Evolutionary conservation across 30 jellyfish, hydroid and myxozoan genomes (phyloP).

Genomic region (Catostylus mosaicus): DNA sequence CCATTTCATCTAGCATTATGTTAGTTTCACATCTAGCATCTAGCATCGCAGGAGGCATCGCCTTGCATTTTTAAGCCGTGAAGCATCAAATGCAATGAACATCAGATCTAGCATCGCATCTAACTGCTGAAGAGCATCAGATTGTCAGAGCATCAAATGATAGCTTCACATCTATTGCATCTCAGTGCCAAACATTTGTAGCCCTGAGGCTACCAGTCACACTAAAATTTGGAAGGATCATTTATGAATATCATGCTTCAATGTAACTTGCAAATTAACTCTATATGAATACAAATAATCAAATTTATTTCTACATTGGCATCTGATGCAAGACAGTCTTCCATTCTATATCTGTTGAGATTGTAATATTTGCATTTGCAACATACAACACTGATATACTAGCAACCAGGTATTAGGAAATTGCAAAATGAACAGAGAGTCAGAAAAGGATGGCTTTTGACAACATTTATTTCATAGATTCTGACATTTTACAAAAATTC

Average conservation of each 20-base stretch:
- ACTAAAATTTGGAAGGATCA: slow-evolving; percentile 66
- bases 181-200: slow-evolving; percentile 42
- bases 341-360: neutral
- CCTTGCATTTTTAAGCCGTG: slow-evolving; percentile 19
- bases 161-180: slow-evolving; percentile 67
- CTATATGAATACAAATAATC: no score
- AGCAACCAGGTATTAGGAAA: no score
- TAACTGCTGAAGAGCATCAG: slow-evolving; percentile 57
- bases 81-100: slow-evolving; percentile 22
- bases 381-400: no score
- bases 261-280: no score
- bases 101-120: slow-evolving; percentile 16
- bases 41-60: slow-evolving; percentile 23
- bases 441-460: no score
- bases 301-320: no score
- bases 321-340: no score
- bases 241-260: slow-evolving; percentile 27
- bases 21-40: no score
- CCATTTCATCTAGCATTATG: slow-evolving; percentile 7
- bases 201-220: slow-evolving; percentile 60
- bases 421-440: no score
- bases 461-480: no score
- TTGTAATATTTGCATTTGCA: no score
- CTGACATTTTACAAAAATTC: no score
- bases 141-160: slow-evolving; percentile 53